phyloP scores from a whole-genome alignment of 2,797 vertebrate genomes.

The Alauda arvensis region DNA sequence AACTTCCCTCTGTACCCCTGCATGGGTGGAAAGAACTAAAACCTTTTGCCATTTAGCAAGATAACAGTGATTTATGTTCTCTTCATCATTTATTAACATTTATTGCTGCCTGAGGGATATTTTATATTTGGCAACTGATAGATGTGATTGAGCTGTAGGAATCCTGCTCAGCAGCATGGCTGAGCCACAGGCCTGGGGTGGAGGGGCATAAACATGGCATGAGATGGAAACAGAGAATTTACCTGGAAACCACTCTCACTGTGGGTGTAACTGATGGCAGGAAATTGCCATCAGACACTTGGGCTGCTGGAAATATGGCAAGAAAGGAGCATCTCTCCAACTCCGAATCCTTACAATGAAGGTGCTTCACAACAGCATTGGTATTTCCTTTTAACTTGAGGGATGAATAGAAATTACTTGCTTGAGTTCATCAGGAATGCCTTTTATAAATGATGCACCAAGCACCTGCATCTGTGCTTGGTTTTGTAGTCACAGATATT shows the following conservation, averaged over 20 bases:
- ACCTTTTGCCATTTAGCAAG: not conserved
- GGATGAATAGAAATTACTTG: constrained; percentile 9
- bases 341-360: not conserved
- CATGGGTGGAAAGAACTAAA: not conserved
- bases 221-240: not conserved
- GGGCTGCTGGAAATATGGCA: not conserved
- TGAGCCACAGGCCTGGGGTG: not conserved
- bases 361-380: not conserved
- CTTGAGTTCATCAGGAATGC: constrained; percentile 20
- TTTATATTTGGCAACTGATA: not conserved
- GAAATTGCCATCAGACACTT: not conserved
- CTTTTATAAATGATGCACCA: not conserved
- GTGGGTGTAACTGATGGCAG: not conserved
- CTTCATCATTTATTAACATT: not conserved
- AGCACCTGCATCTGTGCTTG: not conserved
- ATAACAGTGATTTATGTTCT: not conserved
- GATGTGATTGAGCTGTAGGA: not conserved
- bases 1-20: not conserved
- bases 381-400: constrained; percentile 18
- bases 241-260: not conserved
- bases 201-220: not conserved
- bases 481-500: not conserved
- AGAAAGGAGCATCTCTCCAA: not conserved
- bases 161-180: not conserved
- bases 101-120: not conserved